Base-by-base conservation (phyloP, 2,888 invertebrate species). In the Drosophila bunnanda region DNA sequence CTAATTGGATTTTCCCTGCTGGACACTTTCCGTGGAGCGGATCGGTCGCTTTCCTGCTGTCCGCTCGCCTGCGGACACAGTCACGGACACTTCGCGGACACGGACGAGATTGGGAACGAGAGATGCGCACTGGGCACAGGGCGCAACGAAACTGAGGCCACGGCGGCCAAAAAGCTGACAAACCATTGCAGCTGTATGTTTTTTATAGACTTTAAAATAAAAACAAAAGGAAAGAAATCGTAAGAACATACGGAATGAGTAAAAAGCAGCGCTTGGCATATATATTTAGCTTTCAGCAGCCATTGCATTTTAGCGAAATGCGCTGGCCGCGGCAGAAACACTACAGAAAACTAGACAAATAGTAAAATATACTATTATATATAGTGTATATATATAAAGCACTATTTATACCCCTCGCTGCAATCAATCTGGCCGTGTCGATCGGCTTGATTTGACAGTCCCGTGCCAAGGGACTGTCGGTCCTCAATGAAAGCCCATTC, bases 251-350 rank as follows among this genome's bases (percentile, higher is more conserved):
- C 43, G 53, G 53, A 53, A 43, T 58, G 66, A 68, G 77, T 73
- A 80, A 82, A 70, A 76, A 70, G 43, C 46, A 68, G 43, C 64
- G 38, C 69, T 72, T 66, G 78, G 76, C 70, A 58, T 59, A 71
- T 82, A 82, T 79, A 81, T 82, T 86, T 82, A 82, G 82, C 81
- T 75, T 59, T 76, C 62, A 79, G 82, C 82, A 80, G 83, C 66
- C 81, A 82, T 85, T 82, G 81, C 81, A 82, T 82, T 81, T 81
- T 71, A 50, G 44, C 59, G 71, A 72, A 81, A 86, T 83, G 76
- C 71, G 80, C 82, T 84, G 78, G 65, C 78, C 55, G 77, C 67
- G 56, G 67, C 68, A 55, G 56, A 73, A 50, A 36, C 28, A 46
- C 46, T 30, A 22, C 12, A 30, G 10, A 34, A 34, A 64, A 48